Evolutionary conservation across 2,797 vertebrate genomes (phyloP).

Genomic region (Otolemur crassicaudatus): DNA sequence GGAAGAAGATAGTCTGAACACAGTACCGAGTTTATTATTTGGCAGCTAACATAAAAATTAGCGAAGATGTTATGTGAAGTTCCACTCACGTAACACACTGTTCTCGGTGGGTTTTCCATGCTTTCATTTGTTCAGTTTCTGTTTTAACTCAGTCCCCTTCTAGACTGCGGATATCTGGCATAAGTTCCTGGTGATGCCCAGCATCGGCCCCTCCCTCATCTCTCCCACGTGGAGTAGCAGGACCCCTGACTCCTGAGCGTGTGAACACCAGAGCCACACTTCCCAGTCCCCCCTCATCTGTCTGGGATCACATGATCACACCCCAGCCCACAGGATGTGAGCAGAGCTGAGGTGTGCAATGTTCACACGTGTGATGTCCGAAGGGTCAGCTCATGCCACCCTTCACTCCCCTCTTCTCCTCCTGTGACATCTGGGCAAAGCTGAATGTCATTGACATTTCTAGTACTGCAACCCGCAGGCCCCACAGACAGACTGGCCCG

Average conservation of each 20-base stretch:
- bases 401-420: background rate
- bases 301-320: fast-evolving
- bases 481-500: fast-evolving
- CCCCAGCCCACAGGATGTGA: background rate
- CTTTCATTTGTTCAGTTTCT: background rate
- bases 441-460: fast-evolving
- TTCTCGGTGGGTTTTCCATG: background rate
- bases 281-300: background rate
- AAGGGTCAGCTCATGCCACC: background rate
- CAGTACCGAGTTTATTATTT: fast-evolving
- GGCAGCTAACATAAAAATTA: background rate
- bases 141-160: background rate
- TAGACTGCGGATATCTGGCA: no score
- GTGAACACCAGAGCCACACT: background rate
- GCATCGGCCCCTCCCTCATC: fast-evolving
- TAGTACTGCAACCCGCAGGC: fast-evolving
- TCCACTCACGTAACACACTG: background rate
- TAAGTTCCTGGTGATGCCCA: no score
- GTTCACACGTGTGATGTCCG: fast-evolving
- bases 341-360: background rate
- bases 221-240: background rate
- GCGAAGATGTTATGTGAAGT: background rate
- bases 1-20: background rate
- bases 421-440: background rate
- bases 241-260: fast-evolving